A percentile compares a stretch with the other conserved stretches of the same genome.
phyloP scores from a whole-genome alignment of 2,888 invertebrate species.

The Cheilosia variabilis region DNA sequence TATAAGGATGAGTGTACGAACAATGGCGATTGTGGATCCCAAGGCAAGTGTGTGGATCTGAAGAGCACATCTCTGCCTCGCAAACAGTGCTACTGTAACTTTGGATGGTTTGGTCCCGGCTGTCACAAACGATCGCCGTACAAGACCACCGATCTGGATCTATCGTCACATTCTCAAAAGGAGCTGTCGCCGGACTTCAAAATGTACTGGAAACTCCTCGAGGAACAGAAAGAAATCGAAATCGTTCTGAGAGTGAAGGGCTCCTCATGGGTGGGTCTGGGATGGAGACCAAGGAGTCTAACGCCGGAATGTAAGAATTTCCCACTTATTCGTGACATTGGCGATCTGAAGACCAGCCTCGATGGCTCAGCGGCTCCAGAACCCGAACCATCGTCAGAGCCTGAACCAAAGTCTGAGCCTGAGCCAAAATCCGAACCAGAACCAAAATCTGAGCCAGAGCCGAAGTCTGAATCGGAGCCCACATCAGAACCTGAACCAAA shows the following conservation, averaged over 20 bases:
- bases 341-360: constrained; percentile 78
- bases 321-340: constrained; percentile 86
- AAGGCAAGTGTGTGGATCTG: constrained; percentile 93
- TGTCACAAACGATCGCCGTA: constrained; percentile 92
- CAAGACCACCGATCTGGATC: constrained; percentile 89
- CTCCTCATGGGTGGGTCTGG: constrained; percentile 93
- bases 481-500: constrained; percentile 81
- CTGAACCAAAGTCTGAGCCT: constrained; percentile 83
- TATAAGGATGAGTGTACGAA: constrained; percentile 94
- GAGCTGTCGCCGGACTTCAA: constrained; percentile 90
- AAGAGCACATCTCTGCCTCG: constrained; percentile 92
- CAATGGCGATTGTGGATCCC: constrained; percentile 93
- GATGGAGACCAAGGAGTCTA: constrained; percentile 94
- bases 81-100: constrained; percentile 94
- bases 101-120: constrained; percentile 93
- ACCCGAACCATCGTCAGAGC: constrained; percentile 81
- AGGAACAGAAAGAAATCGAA: constrained; percentile 94
- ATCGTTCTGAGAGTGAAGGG: constrained; percentile 94
- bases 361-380: constrained; percentile 80
- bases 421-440: constrained; percentile 78
- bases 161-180: constrained; percentile 88
- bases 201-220: constrained; percentile 93
- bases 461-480: constrained; percentile 81
- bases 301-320: constrained; percentile 92
- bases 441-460: constrained; percentile 81